Evolutionary conservation across 2,888 invertebrate genomes (phyloP).

Genomic region (Agonopterix alstromeriana): DNA sequence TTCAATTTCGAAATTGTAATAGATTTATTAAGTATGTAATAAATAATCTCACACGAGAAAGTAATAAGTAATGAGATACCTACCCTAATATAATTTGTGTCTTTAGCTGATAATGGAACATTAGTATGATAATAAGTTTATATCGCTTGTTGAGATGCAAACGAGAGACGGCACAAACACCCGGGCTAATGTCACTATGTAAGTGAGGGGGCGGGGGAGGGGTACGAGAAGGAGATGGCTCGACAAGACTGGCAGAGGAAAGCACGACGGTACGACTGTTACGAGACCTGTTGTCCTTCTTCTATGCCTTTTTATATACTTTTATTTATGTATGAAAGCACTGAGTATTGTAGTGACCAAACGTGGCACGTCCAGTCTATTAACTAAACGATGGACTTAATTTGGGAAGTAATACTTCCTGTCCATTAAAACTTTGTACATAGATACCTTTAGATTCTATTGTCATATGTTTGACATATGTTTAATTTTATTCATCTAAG

Average conservation of each 20-base stretch:
- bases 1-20: constrained; percentile 73
- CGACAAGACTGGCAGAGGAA: constrained; percentile 22
- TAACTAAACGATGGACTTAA: constrained; percentile 40
- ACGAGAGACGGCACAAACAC: constrained; percentile 33
- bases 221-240: constrained; percentile 4
- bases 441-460: constrained; percentile 72
- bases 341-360: constrained; percentile 60
- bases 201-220: neutral
- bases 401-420: constrained; percentile 32
- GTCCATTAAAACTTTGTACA: constrained; percentile 65
- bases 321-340: constrained; percentile 27
- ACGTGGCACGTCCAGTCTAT: constrained; percentile 62
- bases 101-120: constrained; percentile 69
- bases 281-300: constrained; percentile 32
- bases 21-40: constrained; percentile 64
- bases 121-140: constrained; percentile 69
- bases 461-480: constrained; percentile 76
- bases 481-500: constrained; percentile 77
- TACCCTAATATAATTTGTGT: constrained; percentile 71
- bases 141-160: constrained; percentile 49
- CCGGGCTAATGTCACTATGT: neutral
- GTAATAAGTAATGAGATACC: constrained; percentile 65
- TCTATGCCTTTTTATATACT: constrained; percentile 31
- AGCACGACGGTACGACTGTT: constrained; percentile 25
- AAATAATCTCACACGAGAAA: constrained; percentile 66